phyloP scores from a whole-genome alignment of 1,140 invertebrate species.

The Drosophila grimshawi region DNA sequence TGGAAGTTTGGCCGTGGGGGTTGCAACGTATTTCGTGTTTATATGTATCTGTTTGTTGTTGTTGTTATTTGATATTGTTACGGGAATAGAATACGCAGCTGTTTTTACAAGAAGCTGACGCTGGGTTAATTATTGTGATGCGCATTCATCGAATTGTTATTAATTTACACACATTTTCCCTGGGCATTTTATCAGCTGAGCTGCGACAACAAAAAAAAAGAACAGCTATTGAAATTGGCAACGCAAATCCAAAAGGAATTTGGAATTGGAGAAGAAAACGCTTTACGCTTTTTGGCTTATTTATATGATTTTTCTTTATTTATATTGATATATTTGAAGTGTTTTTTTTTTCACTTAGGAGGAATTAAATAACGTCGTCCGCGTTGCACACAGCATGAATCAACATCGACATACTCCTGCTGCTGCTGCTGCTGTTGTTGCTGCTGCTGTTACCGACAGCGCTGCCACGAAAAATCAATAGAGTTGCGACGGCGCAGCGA shows the following conservation, averaged over 20 bases:
- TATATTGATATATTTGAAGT: conserved; percentile 56
- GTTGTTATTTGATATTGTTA: conserved; percentile 39
- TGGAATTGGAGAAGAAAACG: background rate
- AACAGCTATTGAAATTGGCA: background rate
- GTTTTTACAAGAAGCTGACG: conserved; percentile 51
- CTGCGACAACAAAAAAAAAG: conserved; percentile 9
- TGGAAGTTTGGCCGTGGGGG: conserved; percentile 53
- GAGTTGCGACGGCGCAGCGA: conserved; percentile 65
- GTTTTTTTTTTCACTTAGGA: conserved; percentile 56
- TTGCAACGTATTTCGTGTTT: conserved; percentile 54
- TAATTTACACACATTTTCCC: conserved; percentile 46
- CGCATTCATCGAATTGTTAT: conserved; percentile 9
- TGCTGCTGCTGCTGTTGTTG: conserved; percentile 34
- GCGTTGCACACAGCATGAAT: conserved; percentile 56
- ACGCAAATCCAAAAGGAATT: background rate
- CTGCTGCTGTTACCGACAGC: conserved; percentile 33
- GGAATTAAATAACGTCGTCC: conserved; percentile 64
- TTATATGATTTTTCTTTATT: conserved; percentile 62
- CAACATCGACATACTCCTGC: conserved; percentile 68
- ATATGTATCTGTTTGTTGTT: conserved; percentile 69
- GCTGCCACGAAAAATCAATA: conserved; percentile 63
- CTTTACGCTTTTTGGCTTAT: conserved; percentile 35
- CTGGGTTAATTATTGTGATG: conserved; percentile 36
- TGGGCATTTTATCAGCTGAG: conserved; percentile 33
- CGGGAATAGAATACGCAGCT: conserved; percentile 50